phyloP scores from a whole-genome alignment of 2,888 invertebrate species.

The Philhelius pedissequus region DNA sequence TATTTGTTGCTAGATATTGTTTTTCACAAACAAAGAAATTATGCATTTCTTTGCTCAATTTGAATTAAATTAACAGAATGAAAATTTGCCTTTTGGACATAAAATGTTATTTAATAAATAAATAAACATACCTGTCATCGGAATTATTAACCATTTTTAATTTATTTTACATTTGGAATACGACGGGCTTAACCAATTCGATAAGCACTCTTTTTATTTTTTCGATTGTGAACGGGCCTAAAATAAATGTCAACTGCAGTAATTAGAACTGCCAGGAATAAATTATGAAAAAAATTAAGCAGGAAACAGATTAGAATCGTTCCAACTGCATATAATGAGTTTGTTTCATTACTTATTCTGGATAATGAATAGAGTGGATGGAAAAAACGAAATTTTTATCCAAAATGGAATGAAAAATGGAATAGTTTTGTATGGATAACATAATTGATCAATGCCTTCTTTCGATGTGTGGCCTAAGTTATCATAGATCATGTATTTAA shows the following conservation, averaged over 20 bases:
- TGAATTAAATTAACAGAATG: neutral
- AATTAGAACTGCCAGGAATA: neutral
- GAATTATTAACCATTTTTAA: constrained; percentile 64
- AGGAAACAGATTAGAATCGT: neutral
- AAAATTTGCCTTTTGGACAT: neutral
- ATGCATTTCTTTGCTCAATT: neutral
- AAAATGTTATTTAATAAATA: constrained; percentile 32
- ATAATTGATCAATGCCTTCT: too few relatives aligned
- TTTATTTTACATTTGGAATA: constrained; percentile 62
- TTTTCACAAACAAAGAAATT: neutral
- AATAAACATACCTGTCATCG: constrained; percentile 61
- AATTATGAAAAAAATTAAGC: neutral
- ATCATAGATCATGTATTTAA: too few relatives aligned
- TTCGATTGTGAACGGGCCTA: constrained; percentile 35
- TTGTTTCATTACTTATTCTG: too few relatives aligned
- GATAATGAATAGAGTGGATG: too few relatives aligned
- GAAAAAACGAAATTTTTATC: too few relatives aligned
- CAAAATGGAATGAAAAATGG: too few relatives aligned
- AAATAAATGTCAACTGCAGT: constrained; percentile 33
- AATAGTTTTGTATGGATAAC: too few relatives aligned
- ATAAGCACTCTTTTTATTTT: constrained; percentile 1
- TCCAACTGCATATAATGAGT: too few relatives aligned
- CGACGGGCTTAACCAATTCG: constrained; percentile 24
- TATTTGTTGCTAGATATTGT: neutral
- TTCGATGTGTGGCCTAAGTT: too few relatives aligned